Conservation (phyloP, 2,113 vertebrate genomes). For the Neomonachus schauinslandi region DNA sequence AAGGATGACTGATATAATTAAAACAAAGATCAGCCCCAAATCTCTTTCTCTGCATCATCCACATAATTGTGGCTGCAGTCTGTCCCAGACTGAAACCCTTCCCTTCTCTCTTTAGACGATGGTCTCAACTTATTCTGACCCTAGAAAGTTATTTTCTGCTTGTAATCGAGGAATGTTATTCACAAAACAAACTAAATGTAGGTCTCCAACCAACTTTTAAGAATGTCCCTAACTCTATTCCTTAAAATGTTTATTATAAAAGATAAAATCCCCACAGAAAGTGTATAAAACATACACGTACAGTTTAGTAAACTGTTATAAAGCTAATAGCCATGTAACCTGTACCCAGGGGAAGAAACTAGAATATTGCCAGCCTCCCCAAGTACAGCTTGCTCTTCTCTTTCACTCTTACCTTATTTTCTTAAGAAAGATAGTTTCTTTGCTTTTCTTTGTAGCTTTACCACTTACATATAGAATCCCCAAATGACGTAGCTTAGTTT, state of each 20-base stretch:
- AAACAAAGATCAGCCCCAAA: neutral
- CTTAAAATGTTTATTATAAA: neutral
- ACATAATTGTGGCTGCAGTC: neutral
- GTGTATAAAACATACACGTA: neutral
- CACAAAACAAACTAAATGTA: neutral
- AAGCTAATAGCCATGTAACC: neutral
- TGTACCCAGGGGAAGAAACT: neutral
- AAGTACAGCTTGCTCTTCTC: too few relatives aligned
- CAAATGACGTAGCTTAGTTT: neutral
- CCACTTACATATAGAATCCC: neutral
- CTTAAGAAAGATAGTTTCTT: neutral
- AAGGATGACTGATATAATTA: neutral
- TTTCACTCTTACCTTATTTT: neutral
- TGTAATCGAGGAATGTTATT: neutral
- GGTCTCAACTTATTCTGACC: neutral
- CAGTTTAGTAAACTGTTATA: neutral
- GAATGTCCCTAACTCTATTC: neutral
- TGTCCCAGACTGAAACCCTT: neutral
- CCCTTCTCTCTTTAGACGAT: neutral
- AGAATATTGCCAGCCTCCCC: neutral
- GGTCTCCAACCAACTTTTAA: neutral
- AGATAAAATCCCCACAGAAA: neutral
- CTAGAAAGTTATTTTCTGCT: neutral
- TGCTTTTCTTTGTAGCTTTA: neutral
- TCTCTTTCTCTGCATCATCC: neutral